Conservation (phyloP, 64 coral and sea anemone species). For the Actinia tenebrosa region DNA sequence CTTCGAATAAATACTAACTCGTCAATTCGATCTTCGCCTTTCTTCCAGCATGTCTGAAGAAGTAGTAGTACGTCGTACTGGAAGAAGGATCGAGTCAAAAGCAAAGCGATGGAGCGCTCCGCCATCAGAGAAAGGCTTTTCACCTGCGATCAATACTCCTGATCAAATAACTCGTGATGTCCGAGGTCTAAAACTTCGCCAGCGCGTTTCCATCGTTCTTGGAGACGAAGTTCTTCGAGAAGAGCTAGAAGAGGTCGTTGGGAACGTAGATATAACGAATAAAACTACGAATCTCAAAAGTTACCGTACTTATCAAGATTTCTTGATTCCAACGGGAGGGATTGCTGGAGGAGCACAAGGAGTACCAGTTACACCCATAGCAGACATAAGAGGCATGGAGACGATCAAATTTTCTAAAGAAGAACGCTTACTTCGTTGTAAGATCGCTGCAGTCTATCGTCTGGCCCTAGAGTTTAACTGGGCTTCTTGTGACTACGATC, state of each 20-base stretch:
- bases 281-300: constrained; percentile 14
- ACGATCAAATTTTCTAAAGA: constrained; percentile 39
- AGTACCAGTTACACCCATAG: constrained; percentile 14
- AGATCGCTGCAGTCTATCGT: constrained; percentile 54
- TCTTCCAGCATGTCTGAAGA: constrained; percentile 20
- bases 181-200: constrained; percentile 59
- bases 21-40: not conserved
- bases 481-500: constrained; percentile 21
- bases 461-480: constrained; percentile 49
- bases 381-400: constrained; percentile 56
- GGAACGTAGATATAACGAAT: not conserved
- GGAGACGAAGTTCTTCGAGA: constrained; percentile 47
- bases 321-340: constrained; percentile 47
- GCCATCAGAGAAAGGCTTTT: constrained; percentile 28
- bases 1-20: not conserved
- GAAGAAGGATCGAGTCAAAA: not conserved
- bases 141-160: constrained; percentile 22
- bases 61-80: not conserved
- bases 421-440: constrained; percentile 49
- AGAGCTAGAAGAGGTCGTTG: constrained; percentile 54
- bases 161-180: constrained; percentile 52
- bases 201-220: constrained; percentile 52
- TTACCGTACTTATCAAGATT: constrained; percentile 65
- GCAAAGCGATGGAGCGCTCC: constrained; percentile 60
- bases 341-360: not conserved